Evolutionary conservation across 2,888 invertebrate genomes (phyloP), one percentile per base, ranked within the genome.

Genomic region (Pinctada fucata): DNA sequence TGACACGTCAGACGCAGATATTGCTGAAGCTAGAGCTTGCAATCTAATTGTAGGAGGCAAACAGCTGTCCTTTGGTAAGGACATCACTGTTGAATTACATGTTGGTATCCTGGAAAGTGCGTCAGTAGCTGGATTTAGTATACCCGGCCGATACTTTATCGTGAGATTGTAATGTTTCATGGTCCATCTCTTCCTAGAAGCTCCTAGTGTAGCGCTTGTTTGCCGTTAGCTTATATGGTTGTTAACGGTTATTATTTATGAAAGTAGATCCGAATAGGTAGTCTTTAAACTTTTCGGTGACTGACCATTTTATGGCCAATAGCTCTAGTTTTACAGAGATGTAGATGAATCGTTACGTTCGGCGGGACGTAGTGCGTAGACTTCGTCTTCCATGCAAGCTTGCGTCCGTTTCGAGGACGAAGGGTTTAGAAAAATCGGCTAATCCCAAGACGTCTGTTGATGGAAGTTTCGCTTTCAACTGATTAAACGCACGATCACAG

Each of bases 251-350:
- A 58, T 58, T 13, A 58, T 58, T 52, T 52, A n/a, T 10, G 10
- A 52, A 10, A 8, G 10, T 52, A 13, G 49, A 70, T 49, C 49
- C 50, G 3, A 70, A 49, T n/a, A 70, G 16, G n/a, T 70, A 70
- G n/a, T 67, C 67, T n/a, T 70, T 49, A 47, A 81, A 83, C 64
- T 83, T 82, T 8, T 82, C 78, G 10, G 73, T 71, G 31, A 81
- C 72, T 3, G 84, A 81, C 84, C 83, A 83, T 69, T 84, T 84
- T 3, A 82, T 67, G 3, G 72, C 84, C 5, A 84, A 72, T 45
- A 80, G 69, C 68, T 83, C 83, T 31, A 84, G 31, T 68, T 82
- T 82, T 4, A 76, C 80, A 51, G 71, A 80, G 48, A 79, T 82
- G 71, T 83, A n/a, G 79, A 76, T 48, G 47, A 16, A 50, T 68